phyloP scores from a whole-genome alignment of 92 coral and sea anemone genomes.

The Desmophyllum pertusum region DNA sequence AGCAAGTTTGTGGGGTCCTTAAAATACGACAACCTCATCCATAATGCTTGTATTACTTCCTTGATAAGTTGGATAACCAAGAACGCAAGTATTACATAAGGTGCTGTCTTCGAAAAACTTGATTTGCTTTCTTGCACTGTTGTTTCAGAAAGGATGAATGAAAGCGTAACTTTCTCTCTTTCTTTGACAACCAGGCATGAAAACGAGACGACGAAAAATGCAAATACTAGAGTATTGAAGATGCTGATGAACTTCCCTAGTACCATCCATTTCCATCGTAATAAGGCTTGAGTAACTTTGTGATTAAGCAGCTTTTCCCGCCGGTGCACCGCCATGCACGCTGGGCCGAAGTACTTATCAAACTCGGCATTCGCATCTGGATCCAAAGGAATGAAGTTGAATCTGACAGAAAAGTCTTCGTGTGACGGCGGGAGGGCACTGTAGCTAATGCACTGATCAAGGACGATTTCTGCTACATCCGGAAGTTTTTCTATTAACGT shows the following conservation, averaged over 20 bases:
- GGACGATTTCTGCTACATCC: slow-evolving; percentile 69
- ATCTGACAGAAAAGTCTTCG: slow-evolving; percentile 67
- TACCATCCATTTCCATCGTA: slow-evolving; percentile 77
- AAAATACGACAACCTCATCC: slow-evolving; percentile 65
- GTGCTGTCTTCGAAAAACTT: neutral
- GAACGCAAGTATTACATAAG: slow-evolving; percentile 38
- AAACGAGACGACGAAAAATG: slow-evolving; percentile 55
- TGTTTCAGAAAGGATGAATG: neutral
- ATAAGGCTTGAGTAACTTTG: slow-evolving; percentile 64
- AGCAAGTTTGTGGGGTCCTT: slow-evolving; percentile 61
- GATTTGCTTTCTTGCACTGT: neutral
- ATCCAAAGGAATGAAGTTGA: slow-evolving; percentile 76
- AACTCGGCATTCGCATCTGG: slow-evolving; percentile 59
- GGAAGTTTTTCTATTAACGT: slow-evolving; percentile 72
- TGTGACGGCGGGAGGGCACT: slow-evolving; percentile 65
- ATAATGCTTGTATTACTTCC: slow-evolving; percentile 69
- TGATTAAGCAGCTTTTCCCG: slow-evolving; percentile 86
- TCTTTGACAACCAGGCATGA: slow-evolving; percentile 64
- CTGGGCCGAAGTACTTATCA: slow-evolving; percentile 51
- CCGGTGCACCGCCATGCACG: slow-evolving; percentile 61
- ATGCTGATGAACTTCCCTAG: slow-evolving; percentile 69
- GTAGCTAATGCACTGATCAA: slow-evolving; percentile 75
- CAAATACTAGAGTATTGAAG: slow-evolving; percentile 47
- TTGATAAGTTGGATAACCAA: slow-evolving; percentile 35
- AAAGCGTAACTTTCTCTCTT: slow-evolving; percentile 40